These are phyloP conservation scores for Eidolon helvum DNA, from an alignment of 2,113 vertebrate species.

Conservation along the genomic window DNA sequence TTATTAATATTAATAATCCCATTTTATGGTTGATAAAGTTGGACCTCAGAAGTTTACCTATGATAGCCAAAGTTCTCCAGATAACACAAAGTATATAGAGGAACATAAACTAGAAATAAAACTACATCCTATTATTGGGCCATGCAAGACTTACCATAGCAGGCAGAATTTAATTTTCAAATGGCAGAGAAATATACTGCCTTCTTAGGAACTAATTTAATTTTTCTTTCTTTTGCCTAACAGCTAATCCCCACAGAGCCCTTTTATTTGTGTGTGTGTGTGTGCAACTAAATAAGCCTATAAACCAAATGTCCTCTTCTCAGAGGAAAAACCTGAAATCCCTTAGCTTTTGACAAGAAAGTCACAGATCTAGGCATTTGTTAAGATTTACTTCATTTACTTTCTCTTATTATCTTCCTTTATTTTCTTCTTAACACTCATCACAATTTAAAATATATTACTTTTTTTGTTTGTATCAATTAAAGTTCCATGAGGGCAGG, in stretches of 20 bases:
- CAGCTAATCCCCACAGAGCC: background rate
- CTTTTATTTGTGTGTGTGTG: background rate
- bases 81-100: conserved; percentile 23
- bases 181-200: background rate
- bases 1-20: conserved; percentile 34
- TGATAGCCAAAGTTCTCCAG: background rate
- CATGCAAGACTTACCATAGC: background rate
- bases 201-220: background rate
- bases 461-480: conserved; percentile 21
- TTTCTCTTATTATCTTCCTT: background rate
- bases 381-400: background rate
- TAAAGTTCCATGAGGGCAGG: background rate
- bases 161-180: conserved; percentile 31
- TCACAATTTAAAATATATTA: conserved; percentile 3
- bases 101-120: conserved; percentile 26
- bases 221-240: conserved; percentile 25
- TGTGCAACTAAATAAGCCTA: conserved; percentile 6
- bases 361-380: background rate
- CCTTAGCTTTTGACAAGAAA: background rate
- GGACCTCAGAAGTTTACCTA: background rate
- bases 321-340: background rate
- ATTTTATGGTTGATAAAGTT: conserved; percentile 22
- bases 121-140: background rate
- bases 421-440: background rate
- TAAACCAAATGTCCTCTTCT: conserved; percentile 28